These are phyloP conservation scores for Xenopus laevis DNA, from an alignment of 2,113 vertebrate species.

Conservation along the genomic window DNA sequence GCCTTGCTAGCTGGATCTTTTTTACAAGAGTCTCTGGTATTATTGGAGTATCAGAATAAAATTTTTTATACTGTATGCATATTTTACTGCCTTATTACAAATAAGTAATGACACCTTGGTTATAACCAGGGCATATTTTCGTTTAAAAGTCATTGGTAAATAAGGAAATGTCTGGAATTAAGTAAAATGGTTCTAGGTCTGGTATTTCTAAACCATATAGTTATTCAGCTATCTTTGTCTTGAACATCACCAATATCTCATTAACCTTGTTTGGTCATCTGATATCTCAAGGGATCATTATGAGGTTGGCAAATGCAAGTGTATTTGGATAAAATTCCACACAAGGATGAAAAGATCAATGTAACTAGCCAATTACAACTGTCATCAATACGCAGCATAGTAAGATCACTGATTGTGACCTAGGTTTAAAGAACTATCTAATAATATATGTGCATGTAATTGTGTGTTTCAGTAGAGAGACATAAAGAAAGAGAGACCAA, in stretches of 20 bases:
- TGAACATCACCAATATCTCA: slow-evolving; percentile 26
- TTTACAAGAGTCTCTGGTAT: too few relatives aligned
- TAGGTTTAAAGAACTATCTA: neutral
- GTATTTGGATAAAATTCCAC: slow-evolving; percentile 3
- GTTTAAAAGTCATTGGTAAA: too few relatives aligned
- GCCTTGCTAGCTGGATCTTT: too few relatives aligned
- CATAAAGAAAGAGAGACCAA: neutral
- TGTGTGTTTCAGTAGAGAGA: neutral
- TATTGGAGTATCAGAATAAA: too few relatives aligned
- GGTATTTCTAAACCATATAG: neutral
- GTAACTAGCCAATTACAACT: slow-evolving; percentile 37
- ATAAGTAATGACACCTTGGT: too few relatives aligned
- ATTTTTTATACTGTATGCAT: too few relatives aligned
- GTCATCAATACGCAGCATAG: slow-evolving; percentile 12
- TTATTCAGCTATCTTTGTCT: slow-evolving; percentile 12
- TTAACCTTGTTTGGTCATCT: slow-evolving; percentile 23
- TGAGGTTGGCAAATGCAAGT: slow-evolving; percentile 12
- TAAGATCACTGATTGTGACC: slow-evolving; percentile 13
- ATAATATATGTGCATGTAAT: neutral
- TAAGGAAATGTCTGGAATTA: too few relatives aligned
- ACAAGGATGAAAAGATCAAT: slow-evolving; percentile 34
- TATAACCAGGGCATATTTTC: too few relatives aligned
- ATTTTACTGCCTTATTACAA: too few relatives aligned
- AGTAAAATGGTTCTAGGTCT: too few relatives aligned
- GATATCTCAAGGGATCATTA: slow-evolving; percentile 29